Conservation (phyloP, 2,797 vertebrate genomes). For the Ambastaia sidthimunki region DNA sequence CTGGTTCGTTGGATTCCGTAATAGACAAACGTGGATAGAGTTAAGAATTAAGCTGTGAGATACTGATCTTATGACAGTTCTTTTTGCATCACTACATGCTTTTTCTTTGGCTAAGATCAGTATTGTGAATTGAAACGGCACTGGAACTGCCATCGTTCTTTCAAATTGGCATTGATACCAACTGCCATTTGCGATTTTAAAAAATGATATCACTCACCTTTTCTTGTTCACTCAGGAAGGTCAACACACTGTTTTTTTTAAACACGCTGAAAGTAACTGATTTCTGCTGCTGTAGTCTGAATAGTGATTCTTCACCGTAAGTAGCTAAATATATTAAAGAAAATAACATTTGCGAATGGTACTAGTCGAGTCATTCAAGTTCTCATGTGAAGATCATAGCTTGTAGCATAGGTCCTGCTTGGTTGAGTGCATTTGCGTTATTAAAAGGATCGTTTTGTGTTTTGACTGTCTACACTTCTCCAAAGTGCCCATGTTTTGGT, state of each 20-base stretch:
- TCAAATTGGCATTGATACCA: constrained; percentile 26
- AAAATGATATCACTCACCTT: constrained; percentile 27
- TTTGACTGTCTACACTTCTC: constrained; percentile 59
- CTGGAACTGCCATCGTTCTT: constrained; percentile 22
- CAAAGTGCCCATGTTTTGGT: constrained; percentile 75
- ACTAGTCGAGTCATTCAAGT: constrained; percentile 75
- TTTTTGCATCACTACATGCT: constrained; percentile 17
- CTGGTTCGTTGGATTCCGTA: constrained; percentile 10
- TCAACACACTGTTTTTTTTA: constrained; percentile 86
- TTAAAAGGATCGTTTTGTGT: constrained; percentile 72
- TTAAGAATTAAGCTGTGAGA: constrained; percentile 49
- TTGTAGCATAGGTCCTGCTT: constrained; percentile 79
- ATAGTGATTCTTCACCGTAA: constrained; percentile 29
- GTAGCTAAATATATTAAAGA: constrained; percentile 51
- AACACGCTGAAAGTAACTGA: constrained; percentile 82
- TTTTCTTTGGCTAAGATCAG: constrained; percentile 14
- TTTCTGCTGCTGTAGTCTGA: constrained; percentile 84
- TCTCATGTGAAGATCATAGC: constrained; percentile 70
- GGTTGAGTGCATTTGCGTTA: constrained; percentile 86
- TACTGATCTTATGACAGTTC: constrained; percentile 43
- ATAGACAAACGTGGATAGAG: not conserved
- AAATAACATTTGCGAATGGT: constrained; percentile 81
- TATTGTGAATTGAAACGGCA: constrained; percentile 28
- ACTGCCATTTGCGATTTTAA: constrained; percentile 42
- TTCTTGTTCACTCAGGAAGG: constrained; percentile 83